Evolutionary conservation across 2,113 vertebrate species (phyloP).

Genomic region (Recurvirostra avosetta): DNA sequence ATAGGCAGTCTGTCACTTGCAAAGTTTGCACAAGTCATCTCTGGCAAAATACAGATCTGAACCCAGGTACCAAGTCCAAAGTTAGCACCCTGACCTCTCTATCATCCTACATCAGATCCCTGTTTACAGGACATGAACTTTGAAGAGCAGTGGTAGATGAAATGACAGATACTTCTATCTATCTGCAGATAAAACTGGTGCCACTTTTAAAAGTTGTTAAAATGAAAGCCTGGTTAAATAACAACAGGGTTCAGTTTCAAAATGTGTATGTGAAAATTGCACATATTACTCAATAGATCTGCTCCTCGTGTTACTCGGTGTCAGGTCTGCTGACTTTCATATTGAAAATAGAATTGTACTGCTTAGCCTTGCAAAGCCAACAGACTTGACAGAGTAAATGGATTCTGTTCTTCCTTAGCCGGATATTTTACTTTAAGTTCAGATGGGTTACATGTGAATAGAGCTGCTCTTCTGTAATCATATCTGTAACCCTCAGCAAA

Average conservation of each 20-base stretch:
- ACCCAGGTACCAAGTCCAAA: not conserved
- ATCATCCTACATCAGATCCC: not conserved
- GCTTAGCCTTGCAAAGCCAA: not conserved
- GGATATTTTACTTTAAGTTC: not conserved
- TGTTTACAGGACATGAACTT: not conserved
- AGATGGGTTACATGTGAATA: not conserved
- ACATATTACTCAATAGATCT: not conserved
- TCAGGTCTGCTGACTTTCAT: not conserved
- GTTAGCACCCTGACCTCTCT: not conserved
- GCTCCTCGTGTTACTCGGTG: not conserved
- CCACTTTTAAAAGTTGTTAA: not conserved
- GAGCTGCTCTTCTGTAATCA: not conserved
- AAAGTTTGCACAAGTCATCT: not conserved
- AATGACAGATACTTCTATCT: not conserved
- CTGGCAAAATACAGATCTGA: not conserved
- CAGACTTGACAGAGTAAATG: not conserved
- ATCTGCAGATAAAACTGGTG: not conserved
- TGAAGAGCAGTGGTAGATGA: not conserved
- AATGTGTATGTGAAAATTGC: not conserved
- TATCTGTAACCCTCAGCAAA: not conserved
- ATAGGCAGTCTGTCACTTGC: not conserved
- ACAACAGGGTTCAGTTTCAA: not conserved
- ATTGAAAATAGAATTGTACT: not conserved
- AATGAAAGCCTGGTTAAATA: not conserved
- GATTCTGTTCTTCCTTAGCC: not conserved